Base-by-base conservation (phyloP, 2,888 invertebrate genomes). In the Ethmia dodecea region DNA sequence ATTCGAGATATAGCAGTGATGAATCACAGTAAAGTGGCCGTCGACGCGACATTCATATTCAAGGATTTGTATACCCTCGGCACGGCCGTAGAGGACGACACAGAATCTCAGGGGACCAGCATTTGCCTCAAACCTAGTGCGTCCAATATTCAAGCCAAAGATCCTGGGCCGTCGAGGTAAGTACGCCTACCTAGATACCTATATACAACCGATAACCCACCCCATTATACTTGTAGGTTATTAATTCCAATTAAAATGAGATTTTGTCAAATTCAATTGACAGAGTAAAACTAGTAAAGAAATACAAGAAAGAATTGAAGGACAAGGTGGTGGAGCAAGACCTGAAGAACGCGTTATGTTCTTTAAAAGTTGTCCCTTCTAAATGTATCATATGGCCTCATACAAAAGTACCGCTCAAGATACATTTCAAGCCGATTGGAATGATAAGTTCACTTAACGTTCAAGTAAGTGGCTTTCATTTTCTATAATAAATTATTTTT, bases 1-100 rank as follows among this genome's bases (percentile, higher is more conserved):
- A 67, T 79, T 10, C 87, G 86, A 33, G 79, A 79, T 35, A 80
- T 91, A 32, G 79, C 84, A 41, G 87, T 91, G n/a, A 71, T 88
- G 52, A 91, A 91, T 50, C 80, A 87, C 37, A 88, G 88, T 37
- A 78, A 84, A 49, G 83, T 87, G 25, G 53, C 84, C 2, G 76
- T 90, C n/a, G 76, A 84, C n/a, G 79, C 89, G 0, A 65, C 22
- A 22, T 22, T 22, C 3, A 22, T 22, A 22, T 22, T 22, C n/a
- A 72, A 75, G 40, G 80, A 88, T 13, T 80, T 81, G 57, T 78
- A 88, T 32, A 40, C 55, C 12, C 52, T 49, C 0, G 1, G 3
- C 5, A 13, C 29, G 4, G 2, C 10, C 13, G 24, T 67, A 2
- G 73, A 74, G 33, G 79, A 77, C 24, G 63, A 60, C 1, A 58